A percentile compares a stretch with the other conserved stretches of the same genome.
phyloP scores from a whole-genome alignment of 2,797 vertebrate genomes.

The Melanotaenia boesemani region DNA sequence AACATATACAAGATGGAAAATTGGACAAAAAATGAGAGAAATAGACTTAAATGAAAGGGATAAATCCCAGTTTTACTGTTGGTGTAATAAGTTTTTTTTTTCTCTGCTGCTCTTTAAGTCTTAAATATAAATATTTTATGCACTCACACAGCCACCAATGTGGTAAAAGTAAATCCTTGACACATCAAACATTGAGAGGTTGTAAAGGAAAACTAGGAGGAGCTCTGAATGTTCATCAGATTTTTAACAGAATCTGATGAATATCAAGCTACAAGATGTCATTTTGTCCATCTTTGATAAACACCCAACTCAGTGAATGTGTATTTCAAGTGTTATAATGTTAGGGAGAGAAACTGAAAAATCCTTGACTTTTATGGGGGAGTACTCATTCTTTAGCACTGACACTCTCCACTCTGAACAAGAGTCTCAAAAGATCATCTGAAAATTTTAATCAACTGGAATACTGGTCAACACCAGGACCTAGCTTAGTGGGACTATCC shows the following conservation, averaged over 20 bases:
- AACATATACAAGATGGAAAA: slow-evolving; percentile 3
- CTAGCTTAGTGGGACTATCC: background rate
- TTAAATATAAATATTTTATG: background rate
- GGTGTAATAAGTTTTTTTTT: background rate
- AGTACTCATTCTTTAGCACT: background rate
- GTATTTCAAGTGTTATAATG: too few relatives aligned
- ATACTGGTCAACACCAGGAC: background rate
- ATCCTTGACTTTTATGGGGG: background rate
- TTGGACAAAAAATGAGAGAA: background rate
- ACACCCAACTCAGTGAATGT: too few relatives aligned
- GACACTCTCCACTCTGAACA: background rate
- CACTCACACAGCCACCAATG: background rate
- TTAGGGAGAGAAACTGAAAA: background rate
- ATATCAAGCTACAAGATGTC: background rate
- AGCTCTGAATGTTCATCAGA: background rate
- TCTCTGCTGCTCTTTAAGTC: background rate
- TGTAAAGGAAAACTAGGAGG: too few relatives aligned
- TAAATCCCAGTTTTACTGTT: background rate
- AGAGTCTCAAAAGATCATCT: background rate
- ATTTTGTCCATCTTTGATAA: background rate
- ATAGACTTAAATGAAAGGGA: too few relatives aligned
- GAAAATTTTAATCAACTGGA: background rate
- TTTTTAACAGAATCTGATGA: background rate
- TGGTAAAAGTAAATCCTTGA: too few relatives aligned
- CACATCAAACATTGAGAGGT: too few relatives aligned